These are phyloP conservation scores for Poecilobothrus nobilitatus DNA, from an alignment of 2,888 invertebrate genomes.

Conservation along the genomic window DNA sequence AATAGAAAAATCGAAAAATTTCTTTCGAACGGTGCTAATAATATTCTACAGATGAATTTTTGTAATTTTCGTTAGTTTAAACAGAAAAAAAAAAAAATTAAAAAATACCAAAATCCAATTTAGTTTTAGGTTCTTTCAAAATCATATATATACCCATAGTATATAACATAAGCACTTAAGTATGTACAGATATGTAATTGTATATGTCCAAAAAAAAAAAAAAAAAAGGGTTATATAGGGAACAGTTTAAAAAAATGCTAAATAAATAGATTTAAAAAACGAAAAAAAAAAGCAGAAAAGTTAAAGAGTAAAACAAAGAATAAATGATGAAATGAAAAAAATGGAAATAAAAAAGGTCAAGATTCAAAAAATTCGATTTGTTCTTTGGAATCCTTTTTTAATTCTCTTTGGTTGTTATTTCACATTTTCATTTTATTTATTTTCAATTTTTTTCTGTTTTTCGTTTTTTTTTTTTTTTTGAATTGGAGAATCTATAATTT, in stretches of 20 bases:
- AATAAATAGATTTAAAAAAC: not conserved
- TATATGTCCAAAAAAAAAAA: too few relatives aligned
- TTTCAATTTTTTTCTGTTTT: too few relatives aligned
- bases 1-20: too few relatives aligned
- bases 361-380: slow-evolving; percentile 1
- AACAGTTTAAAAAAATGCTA: not conserved
- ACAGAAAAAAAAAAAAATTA: not conserved
- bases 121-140: not conserved
- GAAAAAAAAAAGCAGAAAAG: not conserved
- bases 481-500: too few relatives aligned
- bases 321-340: too few relatives aligned
- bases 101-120: not conserved
- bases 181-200: too few relatives aligned
- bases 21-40: too few relatives aligned
- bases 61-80: not conserved
- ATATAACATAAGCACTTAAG: too few relatives aligned
- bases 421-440: not conserved
- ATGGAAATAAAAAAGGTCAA: not conserved
- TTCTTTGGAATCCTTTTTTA: not conserved
- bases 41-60: not conserved
- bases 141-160: too few relatives aligned
- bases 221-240: too few relatives aligned
- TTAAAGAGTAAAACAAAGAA: not conserved
- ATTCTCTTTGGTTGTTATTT: not conserved
- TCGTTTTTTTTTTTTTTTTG: too few relatives aligned